Percentiles rank a stretch among this genome's conserved stretches.
phyloP scores from a whole-genome alignment of 2,797 vertebrate species.

The Moxostoma hubbsi region DNA sequence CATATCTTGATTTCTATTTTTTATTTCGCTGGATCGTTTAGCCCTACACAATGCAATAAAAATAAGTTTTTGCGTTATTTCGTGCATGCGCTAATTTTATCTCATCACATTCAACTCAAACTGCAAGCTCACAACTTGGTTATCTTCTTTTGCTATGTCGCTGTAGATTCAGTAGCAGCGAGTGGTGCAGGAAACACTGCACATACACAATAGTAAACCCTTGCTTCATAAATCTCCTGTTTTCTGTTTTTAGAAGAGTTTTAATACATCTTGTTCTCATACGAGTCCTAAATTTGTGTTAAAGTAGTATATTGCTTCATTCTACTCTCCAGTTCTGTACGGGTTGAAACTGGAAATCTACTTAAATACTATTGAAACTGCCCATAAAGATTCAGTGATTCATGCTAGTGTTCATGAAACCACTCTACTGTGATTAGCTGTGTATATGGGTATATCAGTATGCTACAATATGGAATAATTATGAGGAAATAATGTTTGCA shows the following conservation, averaged over 20 bases:
- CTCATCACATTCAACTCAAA: no score
- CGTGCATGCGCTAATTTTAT: no score
- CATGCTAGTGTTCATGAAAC: background rate
- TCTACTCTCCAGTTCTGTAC: background rate
- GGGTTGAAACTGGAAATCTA: background rate
- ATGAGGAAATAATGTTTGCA: background rate
- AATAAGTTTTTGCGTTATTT: no score
- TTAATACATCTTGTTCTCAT: background rate
- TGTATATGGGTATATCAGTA: background rate
- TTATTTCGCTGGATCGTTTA: no score
- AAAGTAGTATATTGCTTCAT: background rate
- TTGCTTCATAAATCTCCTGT: background rate
- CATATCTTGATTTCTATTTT: no score
- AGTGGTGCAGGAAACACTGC: no score
- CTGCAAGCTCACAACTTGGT: no score
- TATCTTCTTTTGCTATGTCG: no score
- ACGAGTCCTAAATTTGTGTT: background rate
- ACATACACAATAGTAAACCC: background rate
- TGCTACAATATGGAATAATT: conserved; percentile 9
- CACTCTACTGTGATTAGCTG: background rate
- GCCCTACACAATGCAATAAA: no score
- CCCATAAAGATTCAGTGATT: conserved; percentile 1
- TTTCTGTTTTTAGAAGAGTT: background rate
- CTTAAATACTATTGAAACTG: background rate
- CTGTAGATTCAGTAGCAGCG: no score